Evolutionary conservation across 2,113 vertebrate species (phyloP).

Genomic region (Amia ocellicauda): DNA sequence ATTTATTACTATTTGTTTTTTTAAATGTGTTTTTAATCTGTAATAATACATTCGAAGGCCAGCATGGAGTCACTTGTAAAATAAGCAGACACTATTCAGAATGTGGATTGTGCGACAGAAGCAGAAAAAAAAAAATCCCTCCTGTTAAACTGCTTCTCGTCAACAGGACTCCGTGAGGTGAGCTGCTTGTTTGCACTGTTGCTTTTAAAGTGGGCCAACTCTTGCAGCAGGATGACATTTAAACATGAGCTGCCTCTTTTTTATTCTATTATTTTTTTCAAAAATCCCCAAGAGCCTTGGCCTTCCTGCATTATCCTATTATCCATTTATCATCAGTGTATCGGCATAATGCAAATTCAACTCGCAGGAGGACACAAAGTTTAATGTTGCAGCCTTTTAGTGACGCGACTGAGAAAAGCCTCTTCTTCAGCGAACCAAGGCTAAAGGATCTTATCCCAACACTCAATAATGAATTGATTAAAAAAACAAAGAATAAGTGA

Average conservation of each 20-base stretch:
- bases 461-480: slow-evolving; percentile 1
- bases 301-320: slow-evolving; percentile 44
- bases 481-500: not conserved
- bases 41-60: too few relatives aligned
- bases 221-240: slow-evolving; percentile 20
- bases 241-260: slow-evolving; percentile 45
- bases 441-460: slow-evolving; percentile 9
- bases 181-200: not conserved
- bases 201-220: not conserved
- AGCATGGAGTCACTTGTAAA: too few relatives aligned
- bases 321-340: slow-evolving; percentile 63
- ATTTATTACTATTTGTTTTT: not conserved
- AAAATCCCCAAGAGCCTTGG: slow-evolving; percentile 49
- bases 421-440: not conserved
- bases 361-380: slow-evolving; percentile 42
- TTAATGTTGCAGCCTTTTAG: slow-evolving; percentile 21
- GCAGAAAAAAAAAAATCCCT: too few relatives aligned
- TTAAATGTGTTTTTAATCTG: too few relatives aligned
- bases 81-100: too few relatives aligned
- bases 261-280: slow-evolving; percentile 55
- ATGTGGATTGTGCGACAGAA: too few relatives aligned
- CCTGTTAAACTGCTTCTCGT: too few relatives aligned
- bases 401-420: not conserved
- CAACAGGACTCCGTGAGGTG: too few relatives aligned
- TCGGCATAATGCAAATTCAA: slow-evolving; percentile 60